Conservation (phyloP, 2,797 vertebrate species). For the Tauraco hartlaubi region DNA sequence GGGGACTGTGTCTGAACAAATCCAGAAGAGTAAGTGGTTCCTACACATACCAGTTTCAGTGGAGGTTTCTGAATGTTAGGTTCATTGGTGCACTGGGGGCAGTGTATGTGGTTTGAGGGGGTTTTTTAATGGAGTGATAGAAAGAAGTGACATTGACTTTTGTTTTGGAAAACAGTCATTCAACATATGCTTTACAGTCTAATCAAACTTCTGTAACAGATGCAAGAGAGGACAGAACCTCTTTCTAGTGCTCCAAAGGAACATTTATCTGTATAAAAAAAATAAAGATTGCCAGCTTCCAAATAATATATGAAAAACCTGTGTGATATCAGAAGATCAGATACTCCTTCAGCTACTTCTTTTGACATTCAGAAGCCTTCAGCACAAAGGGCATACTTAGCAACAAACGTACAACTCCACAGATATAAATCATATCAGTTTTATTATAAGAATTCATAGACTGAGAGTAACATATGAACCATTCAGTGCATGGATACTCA, state of each 20-base stretch:
- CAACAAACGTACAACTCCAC: not conserved
- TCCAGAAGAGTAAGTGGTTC: not conserved
- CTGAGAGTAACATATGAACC: not conserved
- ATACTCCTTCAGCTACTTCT: not conserved
- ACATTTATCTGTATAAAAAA: not conserved
- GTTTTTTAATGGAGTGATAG: not conserved
- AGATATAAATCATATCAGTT: not conserved
- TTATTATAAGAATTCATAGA: not conserved
- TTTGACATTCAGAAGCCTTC: not conserved
- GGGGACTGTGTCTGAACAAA: not conserved
- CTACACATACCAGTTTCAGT: not conserved
- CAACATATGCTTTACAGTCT: not conserved
- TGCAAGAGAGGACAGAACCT: not conserved
- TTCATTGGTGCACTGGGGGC: not conserved
- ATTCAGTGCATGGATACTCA: not conserved
- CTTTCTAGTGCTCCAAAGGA: not conserved
- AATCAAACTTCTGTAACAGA: not conserved
- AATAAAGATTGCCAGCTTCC: not conserved
- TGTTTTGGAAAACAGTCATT: not conserved
- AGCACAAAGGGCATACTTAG: not conserved
- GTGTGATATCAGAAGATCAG: not conserved
- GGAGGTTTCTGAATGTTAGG: not conserved
- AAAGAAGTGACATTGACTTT: not conserved
- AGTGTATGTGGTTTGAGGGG: not conserved
- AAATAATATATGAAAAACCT: not conserved